Evolutionary conservation across 2,888 invertebrate species (phyloP), one percentile per base, ranked within the genome.

Genomic region (Pocota personata): DNA sequence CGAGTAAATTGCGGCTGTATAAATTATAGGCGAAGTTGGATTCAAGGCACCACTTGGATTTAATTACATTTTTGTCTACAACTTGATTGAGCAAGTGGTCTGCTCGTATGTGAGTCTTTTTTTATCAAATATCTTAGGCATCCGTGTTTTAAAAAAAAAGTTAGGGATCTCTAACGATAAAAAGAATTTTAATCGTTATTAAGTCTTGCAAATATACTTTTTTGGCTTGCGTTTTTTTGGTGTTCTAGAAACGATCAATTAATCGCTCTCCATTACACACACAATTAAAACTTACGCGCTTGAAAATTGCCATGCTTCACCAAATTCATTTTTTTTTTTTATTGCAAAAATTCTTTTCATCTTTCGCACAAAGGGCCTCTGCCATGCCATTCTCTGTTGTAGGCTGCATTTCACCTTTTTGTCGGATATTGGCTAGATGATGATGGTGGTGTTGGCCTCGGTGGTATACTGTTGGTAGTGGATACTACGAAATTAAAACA

Each of bases 401-500:
- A 16, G 27, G 27, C 21, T 60, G 21, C 12, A 8, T 32, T 21
- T n/a, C n/a, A 48, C 50, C 35, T 37, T 35, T 43, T 46, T 24
- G 48, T 35, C n/a, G 62, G 43, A 62, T 62, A 62, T 62, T 62
- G 62, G 16, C 27, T n/a, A 30, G 32, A 14, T 21, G 48, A 3
- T 66, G 50, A 8, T 30, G 40, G 21, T 43, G 30, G 14, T 24
- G 16, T 57, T 19, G n/a, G 21, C 14, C 16, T n/a, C n/a, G n/a
- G 8, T 52, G 27, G 52, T 37, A 8, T 30, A 14, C 66, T 52
- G 24, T 6, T 35, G 3, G 8, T 32, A 21, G 57, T 27, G 58
- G 37, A 35, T 73, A 19, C 24, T 40, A 19, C 21, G 32, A 76
- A 67, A 67, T 67, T 67, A 58, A 76, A 58, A 30, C 67, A 76